These are phyloP conservation scores for Synanthedon formicaeformis DNA, from an alignment of 2,888 invertebrate genomes.

Conservation along the genomic window DNA sequence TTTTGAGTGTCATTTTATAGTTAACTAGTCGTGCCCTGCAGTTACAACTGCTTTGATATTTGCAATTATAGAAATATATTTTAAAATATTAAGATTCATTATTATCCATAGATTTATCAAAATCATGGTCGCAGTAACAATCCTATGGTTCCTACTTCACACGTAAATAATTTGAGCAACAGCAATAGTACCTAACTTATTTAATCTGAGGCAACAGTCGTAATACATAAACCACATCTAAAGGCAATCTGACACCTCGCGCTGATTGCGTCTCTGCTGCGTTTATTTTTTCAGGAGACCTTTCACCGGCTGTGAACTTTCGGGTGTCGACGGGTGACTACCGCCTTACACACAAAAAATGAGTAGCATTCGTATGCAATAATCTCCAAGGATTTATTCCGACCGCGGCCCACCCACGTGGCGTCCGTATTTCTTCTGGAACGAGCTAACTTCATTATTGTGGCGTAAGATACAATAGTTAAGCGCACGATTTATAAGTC, in stretches of 20 bases:
- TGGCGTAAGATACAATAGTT: conserved; percentile 70
- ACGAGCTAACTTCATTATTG: conserved; percentile 71
- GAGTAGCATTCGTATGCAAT: conserved; percentile 52
- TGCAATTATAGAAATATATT: too few relatives aligned
- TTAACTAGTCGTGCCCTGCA: conserved; percentile 1
- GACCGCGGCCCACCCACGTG: conserved; percentile 62
- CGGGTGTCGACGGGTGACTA: conserved; percentile 41
- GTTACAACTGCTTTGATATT: too few relatives aligned
- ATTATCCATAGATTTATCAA: too few relatives aligned
- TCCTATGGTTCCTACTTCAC: too few relatives aligned
- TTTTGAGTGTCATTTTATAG: not conserved
- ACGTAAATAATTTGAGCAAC: too few relatives aligned
- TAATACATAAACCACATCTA: not conserved
- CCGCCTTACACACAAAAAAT: conserved; percentile 53
- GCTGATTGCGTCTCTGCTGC: conserved; percentile 8
- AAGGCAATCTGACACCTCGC: conserved; percentile 26
- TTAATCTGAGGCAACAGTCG: too few relatives aligned
- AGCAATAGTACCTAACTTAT: too few relatives aligned
- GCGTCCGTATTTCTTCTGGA: conserved; percentile 64
- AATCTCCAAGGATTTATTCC: conserved; percentile 59
- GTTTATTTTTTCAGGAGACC: conserved; percentile 59
- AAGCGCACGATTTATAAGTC: conserved; percentile 70
- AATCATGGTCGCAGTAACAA: too few relatives aligned
- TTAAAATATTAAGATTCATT: too few relatives aligned
- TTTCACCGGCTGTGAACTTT: conserved; percentile 42